Evolutionary conservation across 2,888 invertebrate genomes (phyloP).

Genomic region (Agrochola litura): DNA sequence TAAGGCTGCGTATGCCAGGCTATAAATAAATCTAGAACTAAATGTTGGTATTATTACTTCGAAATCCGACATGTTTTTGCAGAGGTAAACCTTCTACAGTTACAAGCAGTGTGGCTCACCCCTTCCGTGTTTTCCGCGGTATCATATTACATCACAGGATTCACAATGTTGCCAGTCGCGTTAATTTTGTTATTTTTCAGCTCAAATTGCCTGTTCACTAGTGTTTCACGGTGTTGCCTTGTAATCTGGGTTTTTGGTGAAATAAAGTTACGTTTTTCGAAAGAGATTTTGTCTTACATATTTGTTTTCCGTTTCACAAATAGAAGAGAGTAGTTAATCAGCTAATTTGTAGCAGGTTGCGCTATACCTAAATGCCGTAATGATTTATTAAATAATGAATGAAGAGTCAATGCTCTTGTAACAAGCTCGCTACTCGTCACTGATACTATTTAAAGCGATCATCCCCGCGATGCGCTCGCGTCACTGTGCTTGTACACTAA

Average conservation of each 20-base stretch:
- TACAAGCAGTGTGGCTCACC: slow-evolving; percentile 5
- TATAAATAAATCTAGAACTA: not conserved
- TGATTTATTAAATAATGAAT: not conserved
- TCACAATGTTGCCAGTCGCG: slow-evolving; percentile 56
- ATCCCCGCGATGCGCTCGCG: not conserved
- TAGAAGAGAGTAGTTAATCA: not conserved
- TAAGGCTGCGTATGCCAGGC: no score
- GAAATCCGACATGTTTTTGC: not conserved
- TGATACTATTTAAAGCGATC: not conserved
- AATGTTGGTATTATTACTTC: not conserved
- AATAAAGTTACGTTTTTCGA: slow-evolving; percentile 29
- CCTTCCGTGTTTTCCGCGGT: slow-evolving; percentile 52
- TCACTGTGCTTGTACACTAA: not conserved
- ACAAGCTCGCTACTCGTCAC: not conserved
- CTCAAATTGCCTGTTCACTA: slow-evolving; percentile 57
- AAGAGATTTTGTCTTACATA: slow-evolving; percentile 7
- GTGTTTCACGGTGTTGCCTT: slow-evolving; percentile 48
- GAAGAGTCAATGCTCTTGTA: not conserved
- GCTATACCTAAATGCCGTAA: not conserved
- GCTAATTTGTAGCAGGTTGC: not conserved
- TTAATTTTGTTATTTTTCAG: slow-evolving; percentile 63
- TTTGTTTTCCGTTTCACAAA: slow-evolving; percentile 5
- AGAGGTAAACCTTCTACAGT: slow-evolving; percentile 21
- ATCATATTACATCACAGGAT: slow-evolving; percentile 61
- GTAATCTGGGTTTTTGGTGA: slow-evolving; percentile 41